Conservation (phyloP, 2,888 invertebrate genomes). For the Rhagonycha fulva region DNA sequence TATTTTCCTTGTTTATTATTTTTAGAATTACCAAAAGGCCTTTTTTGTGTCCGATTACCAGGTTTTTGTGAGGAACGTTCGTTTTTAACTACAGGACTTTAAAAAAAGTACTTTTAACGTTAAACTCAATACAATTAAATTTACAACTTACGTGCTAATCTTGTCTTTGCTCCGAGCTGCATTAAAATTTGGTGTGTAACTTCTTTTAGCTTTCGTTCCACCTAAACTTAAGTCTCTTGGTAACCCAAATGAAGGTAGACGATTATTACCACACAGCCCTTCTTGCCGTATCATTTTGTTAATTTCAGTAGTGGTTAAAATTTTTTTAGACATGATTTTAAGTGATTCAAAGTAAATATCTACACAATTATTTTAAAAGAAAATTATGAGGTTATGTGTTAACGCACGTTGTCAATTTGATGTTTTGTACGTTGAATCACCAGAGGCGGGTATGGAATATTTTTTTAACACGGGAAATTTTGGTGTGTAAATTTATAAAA, state of each 20-base stretch:
- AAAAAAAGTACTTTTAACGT: not conserved
- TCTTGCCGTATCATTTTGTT: conserved; percentile 30
- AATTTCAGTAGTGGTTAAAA: not conserved
- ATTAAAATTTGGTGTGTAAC: conserved; percentile 51
- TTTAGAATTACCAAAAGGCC: not conserved
- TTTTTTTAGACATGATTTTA: not conserved
- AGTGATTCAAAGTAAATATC: not conserved
- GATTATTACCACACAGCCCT: conserved; percentile 23
- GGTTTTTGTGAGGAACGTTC: conserved; percentile 5
- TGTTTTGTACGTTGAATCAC: not conserved
- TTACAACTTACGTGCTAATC: conserved; percentile 18
- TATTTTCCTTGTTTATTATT: conserved; percentile 29
- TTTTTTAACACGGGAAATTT: not conserved
- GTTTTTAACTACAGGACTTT: not conserved
- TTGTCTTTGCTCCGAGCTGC: conserved; percentile 46
- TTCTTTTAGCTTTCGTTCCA: conserved; percentile 47
- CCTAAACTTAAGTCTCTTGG: conserved; percentile 51
- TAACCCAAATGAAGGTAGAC: conserved; percentile 46
- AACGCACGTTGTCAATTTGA: not conserved
- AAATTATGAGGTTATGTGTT: not conserved
- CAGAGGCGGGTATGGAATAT: not conserved
- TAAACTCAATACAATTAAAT: not conserved
- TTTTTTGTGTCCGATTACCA: not conserved
- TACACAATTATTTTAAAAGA: not conserved
- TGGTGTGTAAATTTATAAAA: too few relatives aligned